A percentile compares a stretch with the other conserved stretches of the same genome.
These are phyloP conservation scores for Etia nguti DNA, from an alignment of 2,113 vertebrate genomes.

Conservation along the genomic window DNA sequence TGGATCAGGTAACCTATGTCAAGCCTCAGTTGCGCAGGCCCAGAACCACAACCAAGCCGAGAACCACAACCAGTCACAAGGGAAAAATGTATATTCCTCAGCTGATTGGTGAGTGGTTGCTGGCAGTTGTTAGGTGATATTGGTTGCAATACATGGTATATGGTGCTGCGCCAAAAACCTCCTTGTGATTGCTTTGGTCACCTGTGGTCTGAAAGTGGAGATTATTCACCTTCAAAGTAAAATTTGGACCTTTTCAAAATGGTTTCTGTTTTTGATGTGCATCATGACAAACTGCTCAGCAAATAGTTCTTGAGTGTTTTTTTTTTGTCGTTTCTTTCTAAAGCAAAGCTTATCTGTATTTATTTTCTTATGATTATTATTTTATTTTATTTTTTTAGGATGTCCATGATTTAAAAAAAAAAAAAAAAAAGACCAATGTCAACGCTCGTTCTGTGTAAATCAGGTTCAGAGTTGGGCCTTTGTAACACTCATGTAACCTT, in stretches of 20 bases:
- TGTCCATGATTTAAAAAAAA: not conserved
- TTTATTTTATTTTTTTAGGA: not conserved
- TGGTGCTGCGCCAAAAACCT: not conserved
- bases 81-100: not conserved
- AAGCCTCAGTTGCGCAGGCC: not conserved
- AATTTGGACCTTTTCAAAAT: not conserved
- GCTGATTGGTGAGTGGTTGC: not conserved
- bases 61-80: not conserved
- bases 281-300: not conserved
- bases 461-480: not conserved
- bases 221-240: not conserved
- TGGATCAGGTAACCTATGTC: not conserved
- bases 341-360: not conserved
- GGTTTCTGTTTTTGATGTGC: not conserved
- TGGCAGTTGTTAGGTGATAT: not conserved
- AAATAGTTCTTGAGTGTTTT: not conserved
- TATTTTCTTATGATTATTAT: not conserved
- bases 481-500: not conserved
- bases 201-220: not conserved
- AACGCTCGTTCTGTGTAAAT: not conserved
- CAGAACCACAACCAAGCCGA: not conserved
- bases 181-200: not conserved
- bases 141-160: not conserved
- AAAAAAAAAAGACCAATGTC: accelerated
- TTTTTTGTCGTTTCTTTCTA: not conserved